Evolutionary conservation across 2,797 vertebrate species (phyloP).

Genomic region (Anguilla megastoma): DNA sequence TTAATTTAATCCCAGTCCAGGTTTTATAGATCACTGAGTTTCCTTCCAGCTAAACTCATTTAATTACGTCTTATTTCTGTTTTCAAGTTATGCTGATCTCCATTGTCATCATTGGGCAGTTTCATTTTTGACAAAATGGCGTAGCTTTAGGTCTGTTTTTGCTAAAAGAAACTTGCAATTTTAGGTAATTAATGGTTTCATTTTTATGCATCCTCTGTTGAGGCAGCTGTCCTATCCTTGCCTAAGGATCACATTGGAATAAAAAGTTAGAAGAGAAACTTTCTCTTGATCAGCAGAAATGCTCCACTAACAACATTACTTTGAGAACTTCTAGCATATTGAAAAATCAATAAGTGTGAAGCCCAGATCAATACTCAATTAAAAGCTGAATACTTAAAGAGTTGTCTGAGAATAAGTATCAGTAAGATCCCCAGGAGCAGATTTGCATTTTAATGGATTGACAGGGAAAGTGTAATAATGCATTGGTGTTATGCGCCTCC

Average conservation of each 20-base stretch:
- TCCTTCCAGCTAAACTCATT: not conserved
- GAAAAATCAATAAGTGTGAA: slow-evolving; percentile 1
- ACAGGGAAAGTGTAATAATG: not conserved
- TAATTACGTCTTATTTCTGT: not conserved
- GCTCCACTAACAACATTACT: not conserved
- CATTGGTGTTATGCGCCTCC: not conserved
- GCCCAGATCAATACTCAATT: not conserved
- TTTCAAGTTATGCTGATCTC: not conserved
- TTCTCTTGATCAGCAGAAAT: slow-evolving; percentile 3
- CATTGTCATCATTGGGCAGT: not conserved
- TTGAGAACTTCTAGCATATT: not conserved
- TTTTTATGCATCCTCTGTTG: not conserved
- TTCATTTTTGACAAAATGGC: not conserved
- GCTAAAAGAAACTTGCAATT: not conserved
- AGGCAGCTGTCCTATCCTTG: not conserved
- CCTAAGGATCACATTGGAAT: not conserved
- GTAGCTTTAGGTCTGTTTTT: not conserved
- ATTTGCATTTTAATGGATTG: not conserved
- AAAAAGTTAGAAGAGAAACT: slow-evolving; percentile 1
- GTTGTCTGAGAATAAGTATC: not conserved
- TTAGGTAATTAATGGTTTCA: not conserved
- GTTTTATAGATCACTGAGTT: not conserved
- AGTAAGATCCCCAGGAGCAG: not conserved
- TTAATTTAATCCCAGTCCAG: not conserved
- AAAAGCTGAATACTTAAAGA: not conserved